phyloP scores from a whole-genome alignment of 2,113 vertebrate genomes.

The Cyanoliseus patagonus region DNA sequence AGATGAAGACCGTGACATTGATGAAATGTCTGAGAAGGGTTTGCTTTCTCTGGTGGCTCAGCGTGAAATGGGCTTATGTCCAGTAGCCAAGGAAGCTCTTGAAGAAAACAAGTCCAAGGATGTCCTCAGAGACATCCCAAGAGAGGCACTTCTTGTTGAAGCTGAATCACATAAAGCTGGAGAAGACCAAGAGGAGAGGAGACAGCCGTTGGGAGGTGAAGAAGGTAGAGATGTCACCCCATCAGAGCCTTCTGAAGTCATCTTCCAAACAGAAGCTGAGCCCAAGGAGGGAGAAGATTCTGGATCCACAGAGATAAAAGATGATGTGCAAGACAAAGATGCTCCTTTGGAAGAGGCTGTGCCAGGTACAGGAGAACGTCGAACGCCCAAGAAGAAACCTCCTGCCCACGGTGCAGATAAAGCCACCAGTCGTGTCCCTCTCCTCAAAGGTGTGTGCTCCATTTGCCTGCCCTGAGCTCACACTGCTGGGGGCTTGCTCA shows the following conservation, averaged over 20 bases:
- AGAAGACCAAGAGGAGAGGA: background rate
- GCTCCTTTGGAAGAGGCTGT: background rate
- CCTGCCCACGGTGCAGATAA: constrained; percentile 10
- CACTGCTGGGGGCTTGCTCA: background rate
- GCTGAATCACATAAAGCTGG: background rate
- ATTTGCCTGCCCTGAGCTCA: background rate
- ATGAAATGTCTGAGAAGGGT: constrained; percentile 37
- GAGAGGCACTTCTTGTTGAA: background rate
- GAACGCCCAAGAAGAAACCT: constrained; percentile 7
- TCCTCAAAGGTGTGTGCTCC: constrained; percentile 77
- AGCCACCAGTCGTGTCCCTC: constrained; percentile 66
- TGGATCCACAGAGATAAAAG: background rate
- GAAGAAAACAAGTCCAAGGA: background rate
- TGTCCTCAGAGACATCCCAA: background rate
- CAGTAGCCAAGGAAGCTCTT: background rate
- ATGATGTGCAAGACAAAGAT: background rate
- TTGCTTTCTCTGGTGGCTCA: background rate
- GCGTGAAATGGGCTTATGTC: background rate
- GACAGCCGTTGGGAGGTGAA: background rate
- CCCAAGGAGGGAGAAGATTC: background rate
- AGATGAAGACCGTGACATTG: constrained; percentile 63
- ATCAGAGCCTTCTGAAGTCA: constrained; percentile 2
- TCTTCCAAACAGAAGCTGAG: constrained; percentile 45
- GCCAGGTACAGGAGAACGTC: background rate
- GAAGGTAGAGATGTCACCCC: background rate